phyloP scores from a whole-genome alignment of 1,140 invertebrate species.

The Palaemon carinicauda region DNA sequence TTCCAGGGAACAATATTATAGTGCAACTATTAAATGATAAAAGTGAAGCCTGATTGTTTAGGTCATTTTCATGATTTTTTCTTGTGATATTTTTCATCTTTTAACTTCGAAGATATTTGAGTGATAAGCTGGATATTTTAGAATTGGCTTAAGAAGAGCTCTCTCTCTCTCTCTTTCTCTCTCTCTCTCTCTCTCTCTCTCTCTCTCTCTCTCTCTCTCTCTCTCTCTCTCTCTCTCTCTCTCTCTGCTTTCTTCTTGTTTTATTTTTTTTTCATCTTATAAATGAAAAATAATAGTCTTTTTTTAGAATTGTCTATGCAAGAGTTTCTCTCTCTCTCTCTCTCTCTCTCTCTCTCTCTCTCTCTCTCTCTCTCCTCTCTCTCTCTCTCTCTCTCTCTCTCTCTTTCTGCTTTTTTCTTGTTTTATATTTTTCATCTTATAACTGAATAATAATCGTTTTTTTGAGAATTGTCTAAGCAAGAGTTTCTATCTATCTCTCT shows the following conservation, averaged over 20 bases:
- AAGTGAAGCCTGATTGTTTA: too few species aligned
- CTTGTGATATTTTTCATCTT: too few species aligned
- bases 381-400: neutral
- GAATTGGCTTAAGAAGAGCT: too few species aligned
- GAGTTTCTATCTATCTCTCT: neutral
- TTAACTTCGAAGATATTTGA: too few species aligned
- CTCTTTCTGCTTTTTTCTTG: neutral
- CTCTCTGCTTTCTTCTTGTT: neutral
- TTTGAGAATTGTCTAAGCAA: too few species aligned
- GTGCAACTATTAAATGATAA: too few species aligned
- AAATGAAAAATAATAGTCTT: neutral
- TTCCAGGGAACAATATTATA: too few species aligned
- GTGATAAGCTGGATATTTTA: too few species aligned
- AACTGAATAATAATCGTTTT: too few species aligned
- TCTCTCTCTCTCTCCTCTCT: neutral
- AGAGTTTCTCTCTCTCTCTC: neutral
- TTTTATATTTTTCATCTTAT: neutral
- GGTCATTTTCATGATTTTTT: too few species aligned
- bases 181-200: constrained; percentile 1
- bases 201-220: neutral
- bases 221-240: neutral
- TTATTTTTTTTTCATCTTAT: neutral
- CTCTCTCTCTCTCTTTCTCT: neutral
- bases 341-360: neutral
- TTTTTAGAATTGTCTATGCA: too few species aligned